Conservation (phyloP, 1,140 invertebrate species). For the Drosophila kohkoa region DNA sequence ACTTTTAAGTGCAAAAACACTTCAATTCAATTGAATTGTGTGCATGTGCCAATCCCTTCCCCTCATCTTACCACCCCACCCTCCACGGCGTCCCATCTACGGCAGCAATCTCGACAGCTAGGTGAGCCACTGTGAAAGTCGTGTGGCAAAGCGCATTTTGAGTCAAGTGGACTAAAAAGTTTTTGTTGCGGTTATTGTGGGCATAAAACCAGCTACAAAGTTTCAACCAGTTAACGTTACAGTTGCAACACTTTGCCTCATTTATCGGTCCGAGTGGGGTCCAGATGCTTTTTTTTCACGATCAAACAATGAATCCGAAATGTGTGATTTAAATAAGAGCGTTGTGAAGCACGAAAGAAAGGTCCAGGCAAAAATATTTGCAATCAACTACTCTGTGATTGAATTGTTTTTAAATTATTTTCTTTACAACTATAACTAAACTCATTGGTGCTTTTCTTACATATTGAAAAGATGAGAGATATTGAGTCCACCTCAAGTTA, state of each 20-base stretch:
- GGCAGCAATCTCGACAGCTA: slow-evolving; percentile 5
- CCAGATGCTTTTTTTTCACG: background rate
- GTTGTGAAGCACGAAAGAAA: no score
- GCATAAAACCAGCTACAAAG: slow-evolving; percentile 62
- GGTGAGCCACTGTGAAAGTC: slow-evolving; percentile 35
- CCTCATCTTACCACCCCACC: background rate
- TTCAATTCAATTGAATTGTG: slow-evolving; percentile 74
- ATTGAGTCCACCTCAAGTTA: no score
- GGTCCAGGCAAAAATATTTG: no score
- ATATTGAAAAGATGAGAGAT: no score
- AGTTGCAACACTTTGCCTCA: slow-evolving; percentile 17
- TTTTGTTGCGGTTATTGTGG: slow-evolving; percentile 64
- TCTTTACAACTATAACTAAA: no score
- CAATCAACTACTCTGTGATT: no score
- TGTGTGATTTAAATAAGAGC: background rate
- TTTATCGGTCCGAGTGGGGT: background rate
- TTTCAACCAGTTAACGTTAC: slow-evolving; percentile 39
- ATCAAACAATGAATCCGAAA: slow-evolving; percentile 11
- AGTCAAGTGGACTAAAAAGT: slow-evolving; percentile 68
- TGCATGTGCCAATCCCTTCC: slow-evolving; percentile 16
- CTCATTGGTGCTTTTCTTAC: no score
- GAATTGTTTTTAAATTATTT: no score
- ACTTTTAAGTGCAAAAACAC: slow-evolving; percentile 82
- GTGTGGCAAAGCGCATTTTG: slow-evolving; percentile 62
- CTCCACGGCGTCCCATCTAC: no score